These are phyloP conservation scores for Lycocerus yunnanus DNA, from an alignment of 2,888 invertebrate species.

Conservation along the genomic window DNA sequence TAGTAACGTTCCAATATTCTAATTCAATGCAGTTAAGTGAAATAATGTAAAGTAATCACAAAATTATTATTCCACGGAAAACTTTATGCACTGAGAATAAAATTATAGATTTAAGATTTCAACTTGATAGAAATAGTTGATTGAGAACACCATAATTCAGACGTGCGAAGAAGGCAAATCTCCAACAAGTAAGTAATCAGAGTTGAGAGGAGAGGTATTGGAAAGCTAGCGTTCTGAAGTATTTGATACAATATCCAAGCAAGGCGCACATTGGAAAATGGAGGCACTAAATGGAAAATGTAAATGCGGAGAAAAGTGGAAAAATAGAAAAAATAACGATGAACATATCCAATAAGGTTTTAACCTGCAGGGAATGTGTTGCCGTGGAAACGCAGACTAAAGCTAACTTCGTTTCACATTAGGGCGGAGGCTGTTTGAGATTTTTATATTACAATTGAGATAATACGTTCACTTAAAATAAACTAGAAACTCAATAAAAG, in stretches of 20 bases:
- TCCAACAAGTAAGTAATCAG: constrained; percentile 36
- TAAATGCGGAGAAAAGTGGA: constrained; percentile 50
- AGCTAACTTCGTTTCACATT: constrained; percentile 51
- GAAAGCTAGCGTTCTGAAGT: constrained; percentile 29
- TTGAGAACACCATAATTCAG: constrained; percentile 37
- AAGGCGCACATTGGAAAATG: constrained; percentile 50
- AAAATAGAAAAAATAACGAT: constrained; percentile 54
- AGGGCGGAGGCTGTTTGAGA: constrained; percentile 41
- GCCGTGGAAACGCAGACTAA: constrained; percentile 50
- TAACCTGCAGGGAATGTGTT: constrained; percentile 54
- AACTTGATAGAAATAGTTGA: constrained; percentile 36
- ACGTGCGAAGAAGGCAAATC: constrained; percentile 32
- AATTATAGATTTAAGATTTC: neutral
- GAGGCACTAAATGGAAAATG: constrained; percentile 52
- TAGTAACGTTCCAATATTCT: neutral
- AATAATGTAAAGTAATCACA: neutral
- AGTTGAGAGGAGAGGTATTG: constrained; percentile 22
- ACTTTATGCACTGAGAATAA: neutral
- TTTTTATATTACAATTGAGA: constrained; percentile 27
- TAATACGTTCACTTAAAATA: constrained; percentile 30
- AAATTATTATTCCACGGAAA: neutral
- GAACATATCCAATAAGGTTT: constrained; percentile 57
- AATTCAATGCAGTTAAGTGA: neutral
- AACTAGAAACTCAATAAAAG: constrained; percentile 21
- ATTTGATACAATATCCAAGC: constrained; percentile 45